A percentile compares a stretch with the other conserved stretches of the same genome.
phyloP scores from a whole-genome alignment of 1,140 invertebrate genomes.

The Oppia nitens region DNA sequence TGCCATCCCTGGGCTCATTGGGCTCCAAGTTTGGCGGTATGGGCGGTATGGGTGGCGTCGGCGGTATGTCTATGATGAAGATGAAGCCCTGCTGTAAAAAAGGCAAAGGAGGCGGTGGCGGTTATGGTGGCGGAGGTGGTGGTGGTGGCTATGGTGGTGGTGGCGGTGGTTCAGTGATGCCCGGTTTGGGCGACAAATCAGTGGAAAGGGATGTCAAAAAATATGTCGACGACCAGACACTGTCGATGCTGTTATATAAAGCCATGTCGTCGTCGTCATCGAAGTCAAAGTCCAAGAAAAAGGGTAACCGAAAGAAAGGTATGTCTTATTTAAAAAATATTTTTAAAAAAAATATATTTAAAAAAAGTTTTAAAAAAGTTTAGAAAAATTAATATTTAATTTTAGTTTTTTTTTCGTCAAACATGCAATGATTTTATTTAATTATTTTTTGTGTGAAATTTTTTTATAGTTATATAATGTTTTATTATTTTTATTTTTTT shows the following conservation, averaged over 20 bases:
- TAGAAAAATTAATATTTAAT: too few relatives aligned
- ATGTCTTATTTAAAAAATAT: too few relatives aligned
- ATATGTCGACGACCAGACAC: slow-evolving; percentile 7
- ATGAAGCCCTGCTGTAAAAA: background rate
- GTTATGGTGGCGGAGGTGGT: slow-evolving; percentile 6
- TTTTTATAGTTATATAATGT: too few relatives aligned
- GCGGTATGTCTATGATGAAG: background rate
- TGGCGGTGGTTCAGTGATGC: slow-evolving; percentile 4
- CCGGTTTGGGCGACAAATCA: slow-evolving; percentile 10
- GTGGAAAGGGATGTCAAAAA: slow-evolving; percentile 11
- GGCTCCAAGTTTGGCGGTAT: background rate
- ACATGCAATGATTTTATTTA: too few relatives aligned
- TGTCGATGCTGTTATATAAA: slow-evolving; percentile 9
- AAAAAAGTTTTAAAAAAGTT: too few relatives aligned
- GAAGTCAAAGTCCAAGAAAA: background rate
- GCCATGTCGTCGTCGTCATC: background rate
- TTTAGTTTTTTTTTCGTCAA: too few relatives aligned
- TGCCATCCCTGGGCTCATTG: background rate
- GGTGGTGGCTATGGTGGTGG: background rate
- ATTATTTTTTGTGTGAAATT: too few relatives aligned
- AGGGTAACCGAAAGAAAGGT: background rate
- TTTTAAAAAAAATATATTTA: too few relatives aligned
- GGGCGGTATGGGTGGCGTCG: background rate
- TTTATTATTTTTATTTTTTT: too few relatives aligned
- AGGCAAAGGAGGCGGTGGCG: background rate